These are phyloP conservation scores for Papio anubis DNA, from an alignment of 2,113 vertebrate genomes.

Conservation along the genomic window DNA sequence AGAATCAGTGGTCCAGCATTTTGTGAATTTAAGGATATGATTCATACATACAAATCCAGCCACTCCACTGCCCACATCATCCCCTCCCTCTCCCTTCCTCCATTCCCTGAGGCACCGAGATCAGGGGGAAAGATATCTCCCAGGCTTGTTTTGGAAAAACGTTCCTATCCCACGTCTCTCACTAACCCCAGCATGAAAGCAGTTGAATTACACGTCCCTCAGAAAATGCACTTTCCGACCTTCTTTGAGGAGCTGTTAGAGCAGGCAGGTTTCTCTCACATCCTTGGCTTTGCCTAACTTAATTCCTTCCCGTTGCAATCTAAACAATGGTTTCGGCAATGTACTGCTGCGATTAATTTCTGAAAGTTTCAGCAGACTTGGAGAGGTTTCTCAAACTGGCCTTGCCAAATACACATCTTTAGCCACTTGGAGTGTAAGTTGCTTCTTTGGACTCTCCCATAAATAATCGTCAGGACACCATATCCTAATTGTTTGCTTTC, in stretches of 20 bases:
- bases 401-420: not conserved
- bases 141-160: not conserved
- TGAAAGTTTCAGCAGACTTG: not conserved
- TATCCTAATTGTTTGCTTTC: not conserved
- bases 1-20: not conserved
- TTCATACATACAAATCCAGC: not conserved
- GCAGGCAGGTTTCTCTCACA: not conserved
- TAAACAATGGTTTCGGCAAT: not conserved
- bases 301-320: not conserved
- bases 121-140: not conserved
- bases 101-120: not conserved
- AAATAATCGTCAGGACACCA: not conserved
- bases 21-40: not conserved
- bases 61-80: too few relatives aligned
- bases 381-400: not conserved
- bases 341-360: constrained; percentile 26
- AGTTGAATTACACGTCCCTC: rapidly evolving
- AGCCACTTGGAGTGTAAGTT: not conserved
- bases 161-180: not conserved
- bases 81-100: not conserved
- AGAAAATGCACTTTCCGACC: not conserved
- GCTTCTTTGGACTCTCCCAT: not conserved
- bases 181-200: not conserved
- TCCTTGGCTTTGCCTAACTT: not conserved
- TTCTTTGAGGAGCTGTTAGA: not conserved